Conservation (phyloP, 2,888 invertebrate genomes). For the Tipula unca region DNA sequence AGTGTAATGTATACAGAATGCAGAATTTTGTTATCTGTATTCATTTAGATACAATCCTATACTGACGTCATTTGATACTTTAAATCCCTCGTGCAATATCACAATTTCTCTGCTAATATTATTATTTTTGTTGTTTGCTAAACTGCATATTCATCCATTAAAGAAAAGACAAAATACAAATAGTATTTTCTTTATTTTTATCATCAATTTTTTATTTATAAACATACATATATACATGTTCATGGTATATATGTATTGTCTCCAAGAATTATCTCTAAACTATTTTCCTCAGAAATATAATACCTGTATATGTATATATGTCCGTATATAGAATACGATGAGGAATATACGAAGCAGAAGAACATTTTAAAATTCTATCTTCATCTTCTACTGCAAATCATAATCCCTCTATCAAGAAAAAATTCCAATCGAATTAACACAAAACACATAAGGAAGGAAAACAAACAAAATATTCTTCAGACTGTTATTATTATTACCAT, state of each 20-base stretch:
- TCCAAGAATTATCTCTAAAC: background rate
- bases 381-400: conserved; percentile 9
- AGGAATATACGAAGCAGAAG: background rate
- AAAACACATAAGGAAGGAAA: background rate
- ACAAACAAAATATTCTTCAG: background rate
- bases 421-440: conserved; percentile 16
- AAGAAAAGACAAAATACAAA: background rate
- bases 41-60: too few species aligned
- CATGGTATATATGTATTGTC: background rate
- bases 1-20: background rate
- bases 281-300: background rate
- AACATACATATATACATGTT: too few species aligned
- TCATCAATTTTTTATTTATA: background rate
- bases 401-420: conserved; percentile 8
- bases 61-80: background rate
- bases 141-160: background rate
- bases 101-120: too few species aligned
- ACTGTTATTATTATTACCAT: background rate
- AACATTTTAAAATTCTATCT: background rate
- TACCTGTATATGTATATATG: background rate
- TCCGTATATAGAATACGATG: too few species aligned
- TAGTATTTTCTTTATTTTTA: background rate
- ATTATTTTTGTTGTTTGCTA: background rate
- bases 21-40: background rate
- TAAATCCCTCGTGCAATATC: background rate